Percentiles rank a stretch among this genome's conserved stretches.
phyloP scores from a whole-genome alignment of 2,888 invertebrate genomes.

The Euproctis similis region DNA sequence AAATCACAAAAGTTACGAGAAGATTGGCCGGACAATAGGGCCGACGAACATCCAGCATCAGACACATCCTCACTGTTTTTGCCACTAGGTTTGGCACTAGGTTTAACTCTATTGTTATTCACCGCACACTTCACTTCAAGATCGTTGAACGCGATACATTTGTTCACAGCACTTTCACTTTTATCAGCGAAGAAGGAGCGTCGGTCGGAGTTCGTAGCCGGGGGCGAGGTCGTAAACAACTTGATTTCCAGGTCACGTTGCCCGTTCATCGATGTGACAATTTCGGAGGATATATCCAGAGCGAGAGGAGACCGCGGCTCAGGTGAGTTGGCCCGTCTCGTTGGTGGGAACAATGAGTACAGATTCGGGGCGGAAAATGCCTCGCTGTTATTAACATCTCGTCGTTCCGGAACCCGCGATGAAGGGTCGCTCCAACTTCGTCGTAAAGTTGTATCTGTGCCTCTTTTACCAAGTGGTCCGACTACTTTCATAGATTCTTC shows the following conservation, averaged over 20 bases:
- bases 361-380: slow-evolving; percentile 62
- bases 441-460: slow-evolving; percentile 63
- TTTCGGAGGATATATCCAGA: slow-evolving; percentile 84
- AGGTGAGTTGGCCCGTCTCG: slow-evolving; percentile 54
- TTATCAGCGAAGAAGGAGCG: slow-evolving; percentile 68
- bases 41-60: slow-evolving; percentile 51
- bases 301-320: slow-evolving; percentile 62
- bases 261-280: slow-evolving; percentile 85
- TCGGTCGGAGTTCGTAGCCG: slow-evolving; percentile 60
- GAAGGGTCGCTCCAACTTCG: slow-evolving; percentile 81
- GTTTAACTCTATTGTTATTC: slow-evolving; percentile 50
- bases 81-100: slow-evolving; percentile 48
- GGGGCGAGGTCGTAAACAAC: slow-evolving; percentile 80
- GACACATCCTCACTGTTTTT: slow-evolving; percentile 57
- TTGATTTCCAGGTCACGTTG: slow-evolving; percentile 87
- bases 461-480: slow-evolving; percentile 55
- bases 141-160: slow-evolving; percentile 53
- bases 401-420: slow-evolving; percentile 59
- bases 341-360: slow-evolving; percentile 65
- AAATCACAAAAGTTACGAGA: slow-evolving; percentile 71
- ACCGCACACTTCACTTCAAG: slow-evolving; percentile 64
- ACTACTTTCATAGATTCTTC: slow-evolving; percentile 72
- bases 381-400: slow-evolving; percentile 48
- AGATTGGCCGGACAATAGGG: slow-evolving; percentile 43
- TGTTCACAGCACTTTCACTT: slow-evolving; percentile 69